phyloP scores from a whole-genome alignment of 2,113 vertebrate species.

The Hippoglossus stenolepis region DNA sequence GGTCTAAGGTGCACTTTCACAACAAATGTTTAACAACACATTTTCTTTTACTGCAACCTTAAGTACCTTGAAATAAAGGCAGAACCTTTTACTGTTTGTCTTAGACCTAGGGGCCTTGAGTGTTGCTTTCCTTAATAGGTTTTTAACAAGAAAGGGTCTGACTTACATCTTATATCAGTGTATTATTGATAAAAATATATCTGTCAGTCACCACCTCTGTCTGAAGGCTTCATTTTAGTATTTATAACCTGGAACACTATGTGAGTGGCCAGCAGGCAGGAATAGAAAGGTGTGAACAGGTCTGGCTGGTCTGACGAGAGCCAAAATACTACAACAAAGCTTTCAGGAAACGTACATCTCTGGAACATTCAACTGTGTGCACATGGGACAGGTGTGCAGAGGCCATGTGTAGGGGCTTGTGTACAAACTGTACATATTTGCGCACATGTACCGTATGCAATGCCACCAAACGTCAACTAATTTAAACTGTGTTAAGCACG shows the following conservation, averaged over 20 bases:
- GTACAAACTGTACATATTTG: constrained; percentile 15
- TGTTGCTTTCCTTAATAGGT: neutral
- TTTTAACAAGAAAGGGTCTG: too few relatives aligned
- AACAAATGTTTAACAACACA: neutral
- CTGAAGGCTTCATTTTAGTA: constrained; percentile 18
- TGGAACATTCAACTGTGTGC: constrained; percentile 4
- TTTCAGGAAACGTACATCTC: constrained; percentile 20
- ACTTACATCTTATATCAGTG: neutral
- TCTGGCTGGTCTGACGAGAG: constrained; percentile 51
- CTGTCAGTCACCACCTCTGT: constrained; percentile 42
- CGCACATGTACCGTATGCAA: neutral
- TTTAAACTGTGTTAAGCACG: neutral
- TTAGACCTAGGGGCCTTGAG: too few relatives aligned
- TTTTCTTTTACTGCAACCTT: neutral
- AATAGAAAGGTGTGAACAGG: constrained; percentile 29
- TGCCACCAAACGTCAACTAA: neutral
- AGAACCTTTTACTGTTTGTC: neutral
- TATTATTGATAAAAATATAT: constrained; percentile 44
- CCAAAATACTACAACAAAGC: constrained; percentile 25
- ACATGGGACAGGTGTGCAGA: neutral
- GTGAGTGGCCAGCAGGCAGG: constrained; percentile 51
- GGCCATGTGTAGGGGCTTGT: neutral
- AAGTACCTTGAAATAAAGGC: neutral
- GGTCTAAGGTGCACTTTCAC: too few relatives aligned
- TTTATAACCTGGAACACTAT: constrained; percentile 59